Evolutionary conservation across 1,140 invertebrate genomes (phyloP), one percentile per base, ranked within the genome.

Genomic region (Drosophila teissieri): DNA sequence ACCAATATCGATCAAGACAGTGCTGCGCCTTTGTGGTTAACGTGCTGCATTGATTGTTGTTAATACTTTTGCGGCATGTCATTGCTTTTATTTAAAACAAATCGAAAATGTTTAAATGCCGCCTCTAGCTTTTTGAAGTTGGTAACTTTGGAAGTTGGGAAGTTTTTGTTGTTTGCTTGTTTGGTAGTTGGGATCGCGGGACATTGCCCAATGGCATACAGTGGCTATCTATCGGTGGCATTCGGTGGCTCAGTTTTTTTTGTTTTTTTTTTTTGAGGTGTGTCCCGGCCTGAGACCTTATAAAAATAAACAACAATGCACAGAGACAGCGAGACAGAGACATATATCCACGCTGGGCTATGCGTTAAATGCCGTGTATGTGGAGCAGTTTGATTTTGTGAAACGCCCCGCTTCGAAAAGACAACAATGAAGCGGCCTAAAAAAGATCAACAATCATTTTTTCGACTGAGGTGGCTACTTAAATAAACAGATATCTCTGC

Each of bases 21-120:
- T 68, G 53, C 51, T 70, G 74, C 82, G 69, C 82, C 82, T 81
- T 86, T 86, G 74, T 74, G 68, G 74, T 78, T 82, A 82, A 82
- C 56, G 74, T 69, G 74, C 78, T 77, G 77, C 78, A 80, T 73
- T 67, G 45, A 67, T 73, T 73, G 56, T 68, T 61, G 55, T 61
- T 78, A 63, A 77, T 77, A 80, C 73, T 70, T 68, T 82, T 72
- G 74, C 65, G 69, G 65, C 53, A 61, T 88, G 54, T 77, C 54
- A 72, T 86, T 88, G 84, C 80, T 83, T 86, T 88, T 88, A 83
- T 83, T 89, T 89, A 83, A 86, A 86, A 88, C 84, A 89, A 86
- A 89, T 83, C 76, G 72, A 73, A 86, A 89, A 80, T 83, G 75
- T 77, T 86, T 86, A 86, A 86, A 86, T 79, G 83, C 84, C 79